phyloP scores from a whole-genome alignment of 2,113 vertebrate species.

The Pardalotus punctatus region DNA sequence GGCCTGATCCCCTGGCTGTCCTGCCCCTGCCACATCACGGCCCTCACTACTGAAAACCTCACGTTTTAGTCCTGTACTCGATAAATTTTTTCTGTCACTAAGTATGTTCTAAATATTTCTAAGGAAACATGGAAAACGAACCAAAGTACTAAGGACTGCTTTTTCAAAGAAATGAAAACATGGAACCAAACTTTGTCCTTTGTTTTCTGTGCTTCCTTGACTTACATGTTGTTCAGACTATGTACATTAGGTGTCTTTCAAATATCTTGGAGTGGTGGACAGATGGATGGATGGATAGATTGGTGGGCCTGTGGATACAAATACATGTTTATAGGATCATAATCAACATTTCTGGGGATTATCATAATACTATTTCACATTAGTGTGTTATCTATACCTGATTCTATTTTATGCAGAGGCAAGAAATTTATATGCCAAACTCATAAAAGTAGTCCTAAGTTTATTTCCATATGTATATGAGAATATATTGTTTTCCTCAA shows the following conservation, averaged over 20 bases:
- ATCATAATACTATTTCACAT: not conserved
- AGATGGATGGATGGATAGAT: not conserved
- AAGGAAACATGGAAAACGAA: not conserved
- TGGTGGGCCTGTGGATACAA: not conserved
- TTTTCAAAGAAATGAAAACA: not conserved
- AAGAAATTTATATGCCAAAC: not conserved
- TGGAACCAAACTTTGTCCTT: not conserved
- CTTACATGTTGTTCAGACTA: not conserved
- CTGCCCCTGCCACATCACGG: fast-evolving
- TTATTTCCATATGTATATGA: not conserved
- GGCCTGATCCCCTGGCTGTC: not conserved
- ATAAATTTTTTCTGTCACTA: not conserved
- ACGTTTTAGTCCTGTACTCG: not conserved
- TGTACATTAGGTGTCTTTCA: not conserved
- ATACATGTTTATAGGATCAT: not conserved
- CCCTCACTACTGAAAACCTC: not conserved
- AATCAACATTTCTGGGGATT: not conserved
- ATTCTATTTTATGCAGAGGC: not conserved
- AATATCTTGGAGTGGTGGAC: not conserved
- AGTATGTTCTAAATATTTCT: not conserved
- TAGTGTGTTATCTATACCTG: not conserved
- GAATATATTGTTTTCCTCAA: not conserved
- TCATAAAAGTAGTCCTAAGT: not conserved
- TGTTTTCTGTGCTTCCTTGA: not conserved
- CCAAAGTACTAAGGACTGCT: not conserved